Evolutionary conservation across 2,888 invertebrate genomes (phyloP).

Genomic region (Sarcophaga subvicina): DNA sequence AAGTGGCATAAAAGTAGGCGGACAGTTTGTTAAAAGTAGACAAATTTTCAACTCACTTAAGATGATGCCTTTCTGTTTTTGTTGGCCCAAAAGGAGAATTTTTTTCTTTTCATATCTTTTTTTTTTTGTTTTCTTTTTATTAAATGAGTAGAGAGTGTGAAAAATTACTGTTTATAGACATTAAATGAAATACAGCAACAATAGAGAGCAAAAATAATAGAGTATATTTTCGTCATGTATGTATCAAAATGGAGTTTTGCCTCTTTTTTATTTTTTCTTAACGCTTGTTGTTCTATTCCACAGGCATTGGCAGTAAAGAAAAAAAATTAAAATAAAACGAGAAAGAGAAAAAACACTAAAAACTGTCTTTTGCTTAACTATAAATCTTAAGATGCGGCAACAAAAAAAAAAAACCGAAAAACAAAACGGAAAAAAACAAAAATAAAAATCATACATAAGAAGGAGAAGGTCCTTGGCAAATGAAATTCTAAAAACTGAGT

Average conservation of each 20-base stretch:
- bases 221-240: not conserved
- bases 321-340: not conserved
- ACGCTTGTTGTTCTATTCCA: not conserved
- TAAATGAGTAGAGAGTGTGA: conserved; percentile 59
- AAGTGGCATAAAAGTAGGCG: conserved; percentile 60
- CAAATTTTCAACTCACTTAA: conserved; percentile 64
- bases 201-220: not conserved
- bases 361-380: conserved; percentile 38
- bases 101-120: not conserved
- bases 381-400: conserved; percentile 55
- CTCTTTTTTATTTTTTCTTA: not conserved
- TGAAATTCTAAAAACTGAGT: conserved; percentile 58
- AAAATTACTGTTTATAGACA: conserved; percentile 68
- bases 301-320: not conserved
- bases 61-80: conserved; percentile 45
- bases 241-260: conserved; percentile 4
- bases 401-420: not conserved
- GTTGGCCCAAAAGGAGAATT: not conserved
- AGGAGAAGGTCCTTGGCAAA: conserved; percentile 57
- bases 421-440: not conserved
- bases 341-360: conserved; percentile 1
- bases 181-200: conserved; percentile 54
- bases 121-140: not conserved
- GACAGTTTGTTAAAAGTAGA: conserved; percentile 67
- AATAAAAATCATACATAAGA: conserved; percentile 31